phyloP scores from a whole-genome alignment of 2,113 vertebrate species.

The Indri indri region DNA sequence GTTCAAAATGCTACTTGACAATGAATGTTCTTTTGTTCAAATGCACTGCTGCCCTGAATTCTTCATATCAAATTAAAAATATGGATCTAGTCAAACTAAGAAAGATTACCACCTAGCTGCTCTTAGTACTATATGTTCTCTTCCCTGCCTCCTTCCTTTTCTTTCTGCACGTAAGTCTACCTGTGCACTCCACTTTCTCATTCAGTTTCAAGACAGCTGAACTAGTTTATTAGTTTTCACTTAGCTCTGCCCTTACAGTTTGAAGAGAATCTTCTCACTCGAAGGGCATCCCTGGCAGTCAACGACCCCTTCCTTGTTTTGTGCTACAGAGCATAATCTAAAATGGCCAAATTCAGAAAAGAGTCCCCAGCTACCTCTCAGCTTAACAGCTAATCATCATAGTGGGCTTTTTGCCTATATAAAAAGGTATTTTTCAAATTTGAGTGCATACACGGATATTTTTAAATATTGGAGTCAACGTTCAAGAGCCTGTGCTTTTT shows the following conservation, averaged over 20 bases:
- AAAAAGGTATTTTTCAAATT: background rate
- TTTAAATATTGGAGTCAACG: background rate
- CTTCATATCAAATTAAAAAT: background rate
- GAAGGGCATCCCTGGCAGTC: background rate
- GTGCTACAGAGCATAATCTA: background rate
- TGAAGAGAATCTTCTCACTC: background rate
- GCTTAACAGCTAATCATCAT: background rate
- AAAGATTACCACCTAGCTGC: background rate
- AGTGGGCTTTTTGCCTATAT: background rate
- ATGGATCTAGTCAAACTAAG: background rate
- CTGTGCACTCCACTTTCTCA: background rate
- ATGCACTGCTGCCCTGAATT: background rate
- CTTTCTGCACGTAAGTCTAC: background rate
- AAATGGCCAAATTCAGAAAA: background rate
- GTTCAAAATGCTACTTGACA: background rate
- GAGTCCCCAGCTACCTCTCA: background rate
- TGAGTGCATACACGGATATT: background rate
- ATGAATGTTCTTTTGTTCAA: background rate
- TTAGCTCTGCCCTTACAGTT: background rate
- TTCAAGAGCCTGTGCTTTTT: background rate
- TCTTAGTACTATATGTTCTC: background rate
- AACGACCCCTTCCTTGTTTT: background rate
- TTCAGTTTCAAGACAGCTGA: background rate
- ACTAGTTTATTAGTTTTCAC: background rate
- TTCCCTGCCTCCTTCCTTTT: background rate